Evolutionary conservation across 2,113 vertebrate species (phyloP).

Genomic region (Eulemur rufifrons): DNA sequence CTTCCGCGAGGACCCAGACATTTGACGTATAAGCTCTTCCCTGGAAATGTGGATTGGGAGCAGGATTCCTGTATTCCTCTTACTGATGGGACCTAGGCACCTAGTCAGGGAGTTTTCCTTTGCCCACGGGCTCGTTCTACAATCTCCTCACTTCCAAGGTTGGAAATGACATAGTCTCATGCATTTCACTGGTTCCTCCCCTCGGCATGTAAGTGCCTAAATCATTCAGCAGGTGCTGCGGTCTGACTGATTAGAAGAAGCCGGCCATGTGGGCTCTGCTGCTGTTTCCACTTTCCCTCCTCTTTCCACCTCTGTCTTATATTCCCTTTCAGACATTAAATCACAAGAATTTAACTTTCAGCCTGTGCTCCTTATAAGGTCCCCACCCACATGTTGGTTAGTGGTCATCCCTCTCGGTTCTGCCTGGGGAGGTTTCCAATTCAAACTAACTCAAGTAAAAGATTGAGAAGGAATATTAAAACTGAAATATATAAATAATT

Average conservation of each 20-base stretch:
- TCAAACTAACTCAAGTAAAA: background rate
- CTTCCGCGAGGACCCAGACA: background rate
- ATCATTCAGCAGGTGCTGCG: background rate
- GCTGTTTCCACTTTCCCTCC: background rate
- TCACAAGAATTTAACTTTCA: background rate
- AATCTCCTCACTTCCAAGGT: background rate
- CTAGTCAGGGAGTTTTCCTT: background rate
- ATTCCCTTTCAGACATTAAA: background rate
- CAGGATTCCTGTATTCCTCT: background rate
- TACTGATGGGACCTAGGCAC: background rate
- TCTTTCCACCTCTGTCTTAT: background rate
- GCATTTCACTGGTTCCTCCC: background rate
- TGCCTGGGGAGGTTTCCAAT: background rate
- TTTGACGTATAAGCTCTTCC: background rate
- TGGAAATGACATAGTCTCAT: background rate
- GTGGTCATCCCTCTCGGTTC: background rate
- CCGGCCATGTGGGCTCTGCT: background rate
- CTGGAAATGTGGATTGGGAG: background rate
- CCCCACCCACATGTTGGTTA: background rate
- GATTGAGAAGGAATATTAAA: background rate
- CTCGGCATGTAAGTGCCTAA: background rate
- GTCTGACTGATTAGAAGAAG: background rate
- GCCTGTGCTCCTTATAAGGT: background rate
- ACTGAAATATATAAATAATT: background rate
- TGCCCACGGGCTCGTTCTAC: background rate